phyloP scores from a whole-genome alignment of 2,888 invertebrate genomes.

The Drosophila emarginata region DNA sequence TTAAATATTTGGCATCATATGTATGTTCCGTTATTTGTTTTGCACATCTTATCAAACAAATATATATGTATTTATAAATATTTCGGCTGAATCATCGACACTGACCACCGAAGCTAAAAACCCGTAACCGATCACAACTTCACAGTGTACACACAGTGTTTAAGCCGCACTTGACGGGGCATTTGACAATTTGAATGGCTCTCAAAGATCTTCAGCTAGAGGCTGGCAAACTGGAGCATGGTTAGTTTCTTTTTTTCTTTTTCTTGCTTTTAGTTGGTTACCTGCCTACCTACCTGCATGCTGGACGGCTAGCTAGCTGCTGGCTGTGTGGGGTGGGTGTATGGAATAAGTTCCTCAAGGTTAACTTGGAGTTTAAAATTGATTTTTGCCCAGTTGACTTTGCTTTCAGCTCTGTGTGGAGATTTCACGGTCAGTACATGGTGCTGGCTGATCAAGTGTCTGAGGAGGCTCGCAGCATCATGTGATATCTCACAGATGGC shows the following conservation, averaged over 20 bases:
- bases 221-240: conserved; percentile 68
- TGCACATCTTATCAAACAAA: conserved; percentile 63
- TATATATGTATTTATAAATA: conserved; percentile 28
- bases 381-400: conserved; percentile 18
- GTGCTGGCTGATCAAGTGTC: conserved; percentile 6
- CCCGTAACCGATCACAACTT: conserved; percentile 35
- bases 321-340: conserved; percentile 8
- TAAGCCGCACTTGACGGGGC: conserved; percentile 71
- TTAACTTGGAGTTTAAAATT: conserved; percentile 44
- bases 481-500: conserved; percentile 13
- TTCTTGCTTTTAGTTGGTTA: not conserved
- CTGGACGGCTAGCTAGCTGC: not conserved
- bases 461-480: conserved; percentile 34
- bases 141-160: conserved; percentile 51
- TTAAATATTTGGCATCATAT: conserved; percentile 54
- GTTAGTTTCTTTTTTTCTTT: conserved; percentile 7
- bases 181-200: conserved; percentile 73
- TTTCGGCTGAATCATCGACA: conserved; percentile 62
- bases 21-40: conserved; percentile 69
- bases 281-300: not conserved
- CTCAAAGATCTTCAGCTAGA: conserved; percentile 50
- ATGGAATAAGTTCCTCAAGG: conserved; percentile 22
- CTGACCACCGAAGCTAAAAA: conserved; percentile 36
- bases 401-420: conserved; percentile 8
- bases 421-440: conserved; percentile 14